Conservation (phyloP, 2,888 invertebrate genomes). For the Tortricodes alternella region DNA sequence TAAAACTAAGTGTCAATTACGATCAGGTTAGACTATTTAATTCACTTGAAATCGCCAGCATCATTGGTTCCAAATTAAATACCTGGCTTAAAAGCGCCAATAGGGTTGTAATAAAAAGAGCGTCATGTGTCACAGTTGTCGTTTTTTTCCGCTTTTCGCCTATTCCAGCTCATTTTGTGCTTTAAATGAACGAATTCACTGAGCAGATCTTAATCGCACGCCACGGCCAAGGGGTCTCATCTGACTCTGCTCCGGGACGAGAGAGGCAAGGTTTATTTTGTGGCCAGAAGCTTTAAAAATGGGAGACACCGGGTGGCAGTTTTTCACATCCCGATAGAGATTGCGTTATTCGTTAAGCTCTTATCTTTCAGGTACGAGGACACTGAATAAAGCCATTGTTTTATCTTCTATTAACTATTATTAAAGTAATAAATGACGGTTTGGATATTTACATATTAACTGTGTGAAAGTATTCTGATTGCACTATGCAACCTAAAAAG, state of each 20-base stretch:
- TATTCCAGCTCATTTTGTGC: conserved; percentile 60
- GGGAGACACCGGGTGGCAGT: conserved; percentile 42
- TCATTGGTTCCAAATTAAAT: conserved; percentile 12
- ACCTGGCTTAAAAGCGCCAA: conserved; percentile 21
- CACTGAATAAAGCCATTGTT: not conserved
- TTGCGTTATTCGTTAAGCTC: conserved; percentile 9
- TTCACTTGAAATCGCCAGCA: not conserved
- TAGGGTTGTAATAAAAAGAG: conserved; percentile 14
- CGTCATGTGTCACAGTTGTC: conserved; percentile 32
- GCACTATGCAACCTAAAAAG: not conserved
- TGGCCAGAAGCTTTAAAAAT: conserved; percentile 61
- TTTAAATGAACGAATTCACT: conserved; percentile 67
- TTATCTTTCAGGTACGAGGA: not conserved
- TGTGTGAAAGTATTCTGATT: not conserved
- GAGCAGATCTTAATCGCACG: conserved; percentile 70
- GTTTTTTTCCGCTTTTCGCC: conserved; percentile 47
- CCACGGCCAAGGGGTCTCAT: conserved; percentile 66
- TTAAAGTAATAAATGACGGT: too few relatives aligned
- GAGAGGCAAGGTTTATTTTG: conserved; percentile 70
- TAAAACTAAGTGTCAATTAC: conserved; percentile 12
- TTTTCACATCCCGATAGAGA: conserved; percentile 26
- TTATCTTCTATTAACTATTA: too few relatives aligned
- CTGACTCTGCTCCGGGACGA: conserved; percentile 67
- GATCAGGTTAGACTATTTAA: not conserved
- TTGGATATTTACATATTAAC: not conserved